Conservation (phyloP, 1,140 invertebrate species). For the Drosophila watanabei region DNA sequence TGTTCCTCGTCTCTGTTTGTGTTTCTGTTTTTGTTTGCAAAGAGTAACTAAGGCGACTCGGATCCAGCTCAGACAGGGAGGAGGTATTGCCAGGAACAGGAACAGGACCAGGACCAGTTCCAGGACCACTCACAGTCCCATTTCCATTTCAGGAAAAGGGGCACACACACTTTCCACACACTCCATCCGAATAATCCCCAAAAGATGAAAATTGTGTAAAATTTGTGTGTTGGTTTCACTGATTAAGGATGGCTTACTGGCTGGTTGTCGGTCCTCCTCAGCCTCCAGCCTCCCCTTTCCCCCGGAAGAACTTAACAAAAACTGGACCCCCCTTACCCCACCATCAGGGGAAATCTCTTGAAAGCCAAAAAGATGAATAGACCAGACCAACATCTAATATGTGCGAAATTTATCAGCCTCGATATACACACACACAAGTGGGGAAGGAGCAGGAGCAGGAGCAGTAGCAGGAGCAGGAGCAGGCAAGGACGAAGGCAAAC, state of each 20-base stretch:
- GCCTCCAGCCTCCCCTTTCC: background rate
- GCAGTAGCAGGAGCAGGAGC: background rate
- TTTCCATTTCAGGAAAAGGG: background rate
- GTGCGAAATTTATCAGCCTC: conserved; percentile 79
- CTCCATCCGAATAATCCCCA: conserved; percentile 66
- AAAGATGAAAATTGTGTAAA: conserved; percentile 80
- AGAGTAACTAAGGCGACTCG: conserved; percentile 20
- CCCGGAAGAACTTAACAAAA: conserved; percentile 12
- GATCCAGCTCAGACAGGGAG: conserved; percentile 9
- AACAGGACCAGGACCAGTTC: background rate
- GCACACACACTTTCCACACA: conserved; percentile 21
- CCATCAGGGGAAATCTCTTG: conserved; percentile 68
- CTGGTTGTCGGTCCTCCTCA: conserved; percentile 8
- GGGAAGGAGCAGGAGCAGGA: background rate
- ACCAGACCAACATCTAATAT: conserved; percentile 71
- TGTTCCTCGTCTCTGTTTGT: too few relatives aligned
- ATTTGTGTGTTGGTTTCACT: conserved; percentile 81
- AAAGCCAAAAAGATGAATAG: conserved; percentile 69
- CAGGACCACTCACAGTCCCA: background rate
- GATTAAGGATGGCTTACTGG: conserved; percentile 78
- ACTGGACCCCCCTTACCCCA: background rate
- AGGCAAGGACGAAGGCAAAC: conserved; percentile 60
- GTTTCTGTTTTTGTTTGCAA: background rate
- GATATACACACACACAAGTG: conserved; percentile 40
- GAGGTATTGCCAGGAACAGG: background rate